These are phyloP conservation scores for Darevskia mixta DNA, from an alignment of 2,797 vertebrate genomes.

Conservation along the genomic window DNA sequence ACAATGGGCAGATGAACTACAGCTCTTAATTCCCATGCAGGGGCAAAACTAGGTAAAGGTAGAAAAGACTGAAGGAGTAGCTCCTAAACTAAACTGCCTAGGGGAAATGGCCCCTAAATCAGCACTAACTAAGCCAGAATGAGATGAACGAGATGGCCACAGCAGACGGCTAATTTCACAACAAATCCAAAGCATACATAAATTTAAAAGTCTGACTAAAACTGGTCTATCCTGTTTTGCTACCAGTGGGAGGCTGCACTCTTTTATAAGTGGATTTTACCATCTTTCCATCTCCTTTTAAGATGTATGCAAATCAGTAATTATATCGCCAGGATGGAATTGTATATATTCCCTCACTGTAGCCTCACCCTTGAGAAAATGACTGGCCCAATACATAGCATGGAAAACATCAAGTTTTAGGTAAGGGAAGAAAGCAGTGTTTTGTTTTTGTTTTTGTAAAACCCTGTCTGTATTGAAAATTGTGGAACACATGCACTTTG, in stretches of 20 bases:
- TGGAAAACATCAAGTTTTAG: background rate
- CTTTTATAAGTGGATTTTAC: background rate
- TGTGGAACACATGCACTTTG: background rate
- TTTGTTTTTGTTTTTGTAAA: background rate
- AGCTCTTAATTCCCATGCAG: background rate
- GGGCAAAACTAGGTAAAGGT: background rate
- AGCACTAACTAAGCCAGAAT: background rate
- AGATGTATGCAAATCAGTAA: background rate
- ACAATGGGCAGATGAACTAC: background rate
- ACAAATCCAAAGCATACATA: background rate
- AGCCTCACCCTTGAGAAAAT: background rate
- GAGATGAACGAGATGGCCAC: background rate
- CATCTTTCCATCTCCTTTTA: background rate
- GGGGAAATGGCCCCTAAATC: background rate
- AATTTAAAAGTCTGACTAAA: background rate
- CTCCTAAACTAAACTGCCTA: background rate
- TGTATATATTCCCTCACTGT: background rate
- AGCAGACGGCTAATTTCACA: background rate
- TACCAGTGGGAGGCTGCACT: background rate
- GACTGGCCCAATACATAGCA: background rate
- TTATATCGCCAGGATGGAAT: background rate
- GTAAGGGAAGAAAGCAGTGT: background rate
- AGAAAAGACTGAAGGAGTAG: background rate
- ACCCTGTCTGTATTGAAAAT: background rate
- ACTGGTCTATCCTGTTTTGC: background rate